Base-by-base conservation (phyloP, 2,797 vertebrate genomes). In the Bucorvus abyssinicus region DNA sequence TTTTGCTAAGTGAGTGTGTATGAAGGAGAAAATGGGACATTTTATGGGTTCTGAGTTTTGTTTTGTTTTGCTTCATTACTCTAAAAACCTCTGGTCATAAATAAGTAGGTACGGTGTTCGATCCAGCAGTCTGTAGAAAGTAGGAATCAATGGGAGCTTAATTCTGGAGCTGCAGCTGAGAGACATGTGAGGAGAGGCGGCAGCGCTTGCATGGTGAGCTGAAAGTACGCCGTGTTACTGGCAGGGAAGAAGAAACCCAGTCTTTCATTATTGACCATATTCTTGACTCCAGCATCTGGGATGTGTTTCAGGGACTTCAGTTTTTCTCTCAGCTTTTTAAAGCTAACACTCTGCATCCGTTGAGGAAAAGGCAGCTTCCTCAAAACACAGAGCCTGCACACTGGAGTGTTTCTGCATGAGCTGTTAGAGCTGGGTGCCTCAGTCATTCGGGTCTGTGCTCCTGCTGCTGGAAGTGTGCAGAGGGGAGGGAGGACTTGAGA, bases 91-190 rank as follows among this genome's bases (percentile, higher is more conserved):
- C 14, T 52, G 26, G 49, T 79, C 53, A 26, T 92, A 79, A 90
- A 65, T 93, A 84, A 91, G 42, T 76, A 79, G 64, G 40, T 55
- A 10, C 19, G 5, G 6, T 42, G 21, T 85, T 95, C 89, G 89
- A 89, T 82, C 65, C 77, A 78, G 40, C 60, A 42, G 24, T n/a
- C n/a, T 64, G 64, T 29, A 73, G 89, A 69, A 91, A 79, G 76
- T 30, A 70, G 69, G 77, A 89, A 93, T 94, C 87, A 69, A 75
- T 89, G 75, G 52, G 63, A 92, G 36, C 59, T 70, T 81, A 30
- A 34, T 68, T 78, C 44, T 85, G 55, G 44, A 78, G 8, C 19
- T 49, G 40, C 24, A 20, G 79, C 34, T 34, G 56, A 29, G 73
- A 60, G 20, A 22, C 22, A 16, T 1, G 0, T 6, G 8, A 47